Evolutionary conservation across 2,888 invertebrate genomes (phyloP).

Genomic region (Protodeltote pygarga): DNA sequence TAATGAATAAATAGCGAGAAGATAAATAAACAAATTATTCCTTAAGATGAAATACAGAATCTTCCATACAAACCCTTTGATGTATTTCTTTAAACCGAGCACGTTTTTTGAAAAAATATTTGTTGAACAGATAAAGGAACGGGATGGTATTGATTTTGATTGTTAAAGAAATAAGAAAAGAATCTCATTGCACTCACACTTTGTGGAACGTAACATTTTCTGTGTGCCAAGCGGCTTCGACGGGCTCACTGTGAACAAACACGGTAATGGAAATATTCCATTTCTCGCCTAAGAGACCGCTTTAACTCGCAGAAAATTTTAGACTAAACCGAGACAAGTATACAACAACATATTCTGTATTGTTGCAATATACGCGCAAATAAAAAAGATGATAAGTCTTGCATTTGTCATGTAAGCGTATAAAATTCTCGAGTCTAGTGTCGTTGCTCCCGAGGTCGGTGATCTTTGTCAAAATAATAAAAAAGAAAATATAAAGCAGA

Average conservation of each 20-base stretch:
- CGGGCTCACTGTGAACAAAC: constrained; percentile 21
- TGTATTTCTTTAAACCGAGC: too few relatives aligned
- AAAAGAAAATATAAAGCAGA: constrained; percentile 15
- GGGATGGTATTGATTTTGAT: constrained; percentile 37
- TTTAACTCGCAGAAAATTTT: constrained; percentile 31
- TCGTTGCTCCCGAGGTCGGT: constrained; percentile 17
- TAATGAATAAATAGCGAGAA: too few relatives aligned
- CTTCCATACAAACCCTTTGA: not conserved
- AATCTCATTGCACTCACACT: constrained; percentile 34
- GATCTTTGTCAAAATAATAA: constrained; percentile 15
- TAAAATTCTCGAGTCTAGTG: constrained; percentile 5
- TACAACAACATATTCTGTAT: constrained; percentile 19
- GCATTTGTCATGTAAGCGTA: constrained; percentile 26
- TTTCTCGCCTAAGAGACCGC: constrained; percentile 48
- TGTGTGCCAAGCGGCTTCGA: constrained; percentile 11
- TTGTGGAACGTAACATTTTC: constrained; percentile 17
- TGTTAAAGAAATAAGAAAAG: constrained; percentile 32
- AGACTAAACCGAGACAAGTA: constrained; percentile 25
- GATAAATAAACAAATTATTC: too few relatives aligned
- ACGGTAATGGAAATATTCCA: constrained; percentile 49
- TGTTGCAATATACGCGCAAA: constrained; percentile 5
- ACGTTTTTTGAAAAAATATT: constrained; percentile 23
- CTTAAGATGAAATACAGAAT: constrained; percentile 4
- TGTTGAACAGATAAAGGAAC: constrained; percentile 25
- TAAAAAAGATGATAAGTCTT: constrained; percentile 24